Evolutionary conservation across 2,888 invertebrate genomes (phyloP).

Genomic region (Hofmannophila pseudospretella): DNA sequence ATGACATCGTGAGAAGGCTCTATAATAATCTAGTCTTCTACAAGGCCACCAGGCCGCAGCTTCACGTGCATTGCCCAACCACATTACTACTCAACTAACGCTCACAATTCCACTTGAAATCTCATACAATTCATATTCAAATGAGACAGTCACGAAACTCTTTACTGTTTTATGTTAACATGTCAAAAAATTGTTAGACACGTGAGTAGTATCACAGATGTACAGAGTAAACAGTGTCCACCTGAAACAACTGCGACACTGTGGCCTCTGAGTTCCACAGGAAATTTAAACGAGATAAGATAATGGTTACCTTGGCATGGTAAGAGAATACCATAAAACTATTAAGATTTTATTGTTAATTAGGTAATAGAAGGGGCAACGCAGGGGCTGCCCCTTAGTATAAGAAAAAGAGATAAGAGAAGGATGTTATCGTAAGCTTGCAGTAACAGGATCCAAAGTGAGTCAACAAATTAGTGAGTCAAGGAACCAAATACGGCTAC

Average conservation of each 20-base stretch:
- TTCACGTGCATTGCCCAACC: constrained; percentile 1
- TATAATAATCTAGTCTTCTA: no score
- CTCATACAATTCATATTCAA: constrained; percentile 24
- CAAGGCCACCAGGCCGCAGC: constrained; percentile 43
- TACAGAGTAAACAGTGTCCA: constrained; percentile 40
- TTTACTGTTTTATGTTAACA: constrained; percentile 1
- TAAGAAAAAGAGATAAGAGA: no score
- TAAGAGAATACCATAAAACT: constrained; percentile 7
- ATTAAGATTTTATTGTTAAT: neutral
- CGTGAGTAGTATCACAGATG: constrained; percentile 23
- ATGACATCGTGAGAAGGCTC: constrained; percentile 35
- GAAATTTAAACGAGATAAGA: constrained; percentile 52
- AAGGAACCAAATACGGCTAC: constrained; percentile 1
- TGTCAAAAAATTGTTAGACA: constrained; percentile 5
- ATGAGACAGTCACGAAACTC: constrained; percentile 21
- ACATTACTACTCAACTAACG: neutral
- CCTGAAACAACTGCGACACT: constrained; percentile 47
- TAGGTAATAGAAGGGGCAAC: neutral
- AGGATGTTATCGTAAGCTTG: no score
- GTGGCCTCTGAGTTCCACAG: constrained; percentile 35
- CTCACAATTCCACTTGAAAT: constrained; percentile 14
- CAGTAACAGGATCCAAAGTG: neutral
- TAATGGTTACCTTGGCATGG: constrained; percentile 35
- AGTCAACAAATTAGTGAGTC: neutral
- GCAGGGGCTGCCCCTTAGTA: no score